A percentile compares a stretch with the other conserved stretches of the same genome.
phyloP scores from a whole-genome alignment of 2,797 vertebrate genomes.

The Clarias platycephalus region DNA sequence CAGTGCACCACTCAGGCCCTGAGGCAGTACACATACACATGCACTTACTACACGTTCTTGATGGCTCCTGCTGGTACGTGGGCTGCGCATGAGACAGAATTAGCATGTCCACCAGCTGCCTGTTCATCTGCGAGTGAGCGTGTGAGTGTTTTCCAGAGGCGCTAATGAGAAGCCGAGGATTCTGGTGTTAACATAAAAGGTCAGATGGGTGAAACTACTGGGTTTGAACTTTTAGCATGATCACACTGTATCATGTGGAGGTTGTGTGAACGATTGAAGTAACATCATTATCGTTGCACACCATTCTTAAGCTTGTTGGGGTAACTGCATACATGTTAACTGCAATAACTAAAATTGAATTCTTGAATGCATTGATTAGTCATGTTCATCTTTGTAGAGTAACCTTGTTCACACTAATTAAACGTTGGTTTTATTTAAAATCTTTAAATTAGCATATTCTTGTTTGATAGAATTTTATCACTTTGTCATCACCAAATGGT shows the following conservation, averaged over 20 bases:
- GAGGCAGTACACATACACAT: constrained; percentile 20
- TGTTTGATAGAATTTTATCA: neutral
- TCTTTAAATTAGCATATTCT: neutral
- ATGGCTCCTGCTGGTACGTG: constrained; percentile 27
- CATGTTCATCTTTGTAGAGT: neutral
- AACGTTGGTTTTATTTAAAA: neutral
- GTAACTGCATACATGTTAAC: neutral
- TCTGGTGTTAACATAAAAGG: constrained; percentile 21
- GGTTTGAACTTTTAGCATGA: neutral
- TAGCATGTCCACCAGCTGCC: constrained; percentile 42
- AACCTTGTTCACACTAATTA: neutral
- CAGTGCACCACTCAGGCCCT: constrained; percentile 23
- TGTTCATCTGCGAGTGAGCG: constrained; percentile 14
- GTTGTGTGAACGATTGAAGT: neutral
- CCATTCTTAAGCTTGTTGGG: neutral
- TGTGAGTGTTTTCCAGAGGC: constrained; percentile 36
- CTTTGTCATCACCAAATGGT: neutral
- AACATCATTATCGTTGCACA: neutral
- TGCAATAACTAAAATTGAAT: neutral
- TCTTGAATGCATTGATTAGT: neutral
- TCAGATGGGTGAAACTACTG: constrained; percentile 6
- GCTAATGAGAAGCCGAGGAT: constrained; percentile 16
- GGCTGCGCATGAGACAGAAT: constrained; percentile 27
- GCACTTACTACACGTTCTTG: constrained; percentile 23
- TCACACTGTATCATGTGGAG: neutral